Conservation (phyloP, 2,113 vertebrate species). For the Meles meles region DNA sequence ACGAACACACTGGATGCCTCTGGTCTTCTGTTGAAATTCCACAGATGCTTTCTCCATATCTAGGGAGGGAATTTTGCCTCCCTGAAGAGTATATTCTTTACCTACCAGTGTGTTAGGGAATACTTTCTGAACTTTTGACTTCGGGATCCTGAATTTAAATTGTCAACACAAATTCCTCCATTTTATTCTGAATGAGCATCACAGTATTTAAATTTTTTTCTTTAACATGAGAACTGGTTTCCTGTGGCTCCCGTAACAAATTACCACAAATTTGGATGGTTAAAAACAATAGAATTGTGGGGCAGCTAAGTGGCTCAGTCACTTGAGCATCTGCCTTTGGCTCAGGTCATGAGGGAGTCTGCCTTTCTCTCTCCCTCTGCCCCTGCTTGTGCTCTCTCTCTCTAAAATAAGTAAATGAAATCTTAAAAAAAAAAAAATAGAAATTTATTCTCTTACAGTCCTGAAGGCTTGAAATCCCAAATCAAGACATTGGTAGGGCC, state of each 20-base stretch:
- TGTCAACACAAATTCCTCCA: background rate
- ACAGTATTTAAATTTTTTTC: background rate
- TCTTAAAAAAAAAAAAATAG: no score
- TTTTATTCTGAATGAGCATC: background rate
- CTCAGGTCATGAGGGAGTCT: no score
- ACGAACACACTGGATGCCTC: background rate
- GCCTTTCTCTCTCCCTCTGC: no score
- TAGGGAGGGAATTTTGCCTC: background rate
- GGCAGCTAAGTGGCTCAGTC: no score
- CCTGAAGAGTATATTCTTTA: constrained; percentile 1
- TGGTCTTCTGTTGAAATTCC: background rate
- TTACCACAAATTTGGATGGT: background rate
- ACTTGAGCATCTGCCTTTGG: no score
- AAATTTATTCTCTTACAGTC: background rate
- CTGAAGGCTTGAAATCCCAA: background rate
- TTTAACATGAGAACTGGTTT: background rate
- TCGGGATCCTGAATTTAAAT: constrained; percentile 27
- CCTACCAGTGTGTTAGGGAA: background rate
- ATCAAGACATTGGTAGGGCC: background rate
- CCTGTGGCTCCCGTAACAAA: background rate
- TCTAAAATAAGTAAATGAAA: no score
- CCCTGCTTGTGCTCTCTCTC: no score
- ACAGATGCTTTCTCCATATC: background rate
- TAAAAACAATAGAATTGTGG: background rate
- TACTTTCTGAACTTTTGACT: background rate